These are phyloP conservation scores for Chelonoidis abingdonii DNA, from an alignment of 2,113 vertebrate genomes.

Conservation along the genomic window DNA sequence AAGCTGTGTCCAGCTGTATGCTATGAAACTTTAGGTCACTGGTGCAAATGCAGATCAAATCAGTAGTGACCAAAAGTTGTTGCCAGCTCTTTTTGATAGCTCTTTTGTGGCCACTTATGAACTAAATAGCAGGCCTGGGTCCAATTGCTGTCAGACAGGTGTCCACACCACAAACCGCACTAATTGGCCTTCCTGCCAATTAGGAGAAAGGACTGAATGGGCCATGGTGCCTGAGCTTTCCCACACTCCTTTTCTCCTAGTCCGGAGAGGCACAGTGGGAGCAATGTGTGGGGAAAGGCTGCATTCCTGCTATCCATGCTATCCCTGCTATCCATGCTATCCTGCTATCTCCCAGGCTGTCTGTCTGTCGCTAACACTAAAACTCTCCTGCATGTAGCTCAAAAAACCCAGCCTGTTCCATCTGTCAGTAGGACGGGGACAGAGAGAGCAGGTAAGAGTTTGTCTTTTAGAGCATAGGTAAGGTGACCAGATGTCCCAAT, in stretches of 20 bases:
- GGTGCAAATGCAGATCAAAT: background rate
- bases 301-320: background rate
- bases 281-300: background rate
- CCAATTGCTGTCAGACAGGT: background rate
- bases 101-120: background rate
- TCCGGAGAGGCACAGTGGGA: too few relatives aligned
- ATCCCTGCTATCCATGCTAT: background rate
- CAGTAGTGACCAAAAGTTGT: background rate
- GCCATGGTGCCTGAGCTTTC: background rate
- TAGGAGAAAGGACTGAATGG: background rate
- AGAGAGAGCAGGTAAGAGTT: rapidly evolving
- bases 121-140: background rate
- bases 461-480: background rate
- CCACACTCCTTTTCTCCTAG: background rate
- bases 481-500: too few relatives aligned
- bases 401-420: rapidly evolving
- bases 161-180: background rate
- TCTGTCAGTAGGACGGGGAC: rapidly evolving
- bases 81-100: background rate
- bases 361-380: background rate
- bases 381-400: rapidly evolving
- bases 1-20: background rate
- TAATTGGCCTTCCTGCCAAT: background rate
- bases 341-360: background rate
- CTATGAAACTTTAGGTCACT: background rate